These are phyloP conservation scores for Artemisiospiza belli DNA, from an alignment of 2,113 vertebrate species.

Conservation along the genomic window DNA sequence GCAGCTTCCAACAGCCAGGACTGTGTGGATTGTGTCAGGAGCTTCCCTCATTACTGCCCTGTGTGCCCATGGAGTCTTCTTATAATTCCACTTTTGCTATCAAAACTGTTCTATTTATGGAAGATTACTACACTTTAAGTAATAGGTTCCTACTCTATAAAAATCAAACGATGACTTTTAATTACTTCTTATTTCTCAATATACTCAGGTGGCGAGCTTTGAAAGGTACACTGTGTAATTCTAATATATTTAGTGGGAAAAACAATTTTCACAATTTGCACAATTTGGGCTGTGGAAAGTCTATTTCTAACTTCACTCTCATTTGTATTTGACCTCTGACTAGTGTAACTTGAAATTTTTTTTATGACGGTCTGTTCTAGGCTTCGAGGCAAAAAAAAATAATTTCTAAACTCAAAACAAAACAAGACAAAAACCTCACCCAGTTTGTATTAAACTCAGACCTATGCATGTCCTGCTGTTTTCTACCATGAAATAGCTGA, in stretches of 20 bases:
- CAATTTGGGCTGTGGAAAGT: background rate
- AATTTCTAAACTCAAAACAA: background rate
- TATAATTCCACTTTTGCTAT: background rate
- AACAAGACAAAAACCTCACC: fast-evolving
- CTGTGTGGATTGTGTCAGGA: background rate
- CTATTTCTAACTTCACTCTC: background rate
- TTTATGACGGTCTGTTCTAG: background rate
- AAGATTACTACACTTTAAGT: background rate
- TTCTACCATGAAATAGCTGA: background rate
- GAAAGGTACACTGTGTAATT: background rate
- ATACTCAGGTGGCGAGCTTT: background rate
- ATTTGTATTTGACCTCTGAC: background rate
- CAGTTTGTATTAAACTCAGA: background rate
- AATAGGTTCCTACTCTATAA: background rate
- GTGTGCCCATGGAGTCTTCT: background rate
- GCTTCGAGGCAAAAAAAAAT: background rate
- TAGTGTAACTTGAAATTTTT: background rate
- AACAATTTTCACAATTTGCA: background rate
- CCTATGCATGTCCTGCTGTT: background rate
- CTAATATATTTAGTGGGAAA: background rate
- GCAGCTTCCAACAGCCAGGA: constrained; percentile 6
- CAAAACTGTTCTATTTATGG: background rate
- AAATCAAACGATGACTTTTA: background rate
- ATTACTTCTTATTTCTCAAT: background rate
- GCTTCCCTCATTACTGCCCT: background rate